Conservation (phyloP, 2,888 invertebrate species). For the Neria commutata region DNA sequence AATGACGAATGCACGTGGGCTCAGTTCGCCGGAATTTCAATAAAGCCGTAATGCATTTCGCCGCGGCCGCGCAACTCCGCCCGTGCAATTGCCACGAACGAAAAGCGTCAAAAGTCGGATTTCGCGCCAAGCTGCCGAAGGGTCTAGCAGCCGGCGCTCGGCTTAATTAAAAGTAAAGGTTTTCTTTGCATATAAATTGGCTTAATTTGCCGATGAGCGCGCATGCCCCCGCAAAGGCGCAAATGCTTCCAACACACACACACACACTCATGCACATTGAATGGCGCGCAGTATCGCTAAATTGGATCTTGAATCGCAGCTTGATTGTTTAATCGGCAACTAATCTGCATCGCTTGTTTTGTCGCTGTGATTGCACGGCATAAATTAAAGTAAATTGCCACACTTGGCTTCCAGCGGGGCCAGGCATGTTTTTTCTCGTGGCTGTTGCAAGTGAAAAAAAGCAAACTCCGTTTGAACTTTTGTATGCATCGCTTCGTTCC, state of each 20-base stretch:
- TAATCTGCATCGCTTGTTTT: slow-evolving; percentile 39
- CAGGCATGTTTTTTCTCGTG: neutral
- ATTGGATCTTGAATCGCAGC: slow-evolving; percentile 40
- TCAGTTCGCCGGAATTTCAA: slow-evolving; percentile 12
- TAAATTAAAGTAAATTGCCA: slow-evolving; percentile 42
- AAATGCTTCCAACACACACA: neutral
- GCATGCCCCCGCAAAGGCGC: neutral
- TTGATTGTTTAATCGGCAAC: slow-evolving; percentile 42
- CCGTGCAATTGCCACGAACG: neutral
- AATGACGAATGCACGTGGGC: slow-evolving; percentile 7
- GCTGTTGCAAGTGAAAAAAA: too few species aligned
- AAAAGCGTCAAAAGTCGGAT: neutral
- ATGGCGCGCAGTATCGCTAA: slow-evolving; percentile 32
- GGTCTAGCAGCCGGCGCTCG: neutral
- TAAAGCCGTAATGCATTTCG: slow-evolving; percentile 16
- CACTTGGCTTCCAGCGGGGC: slow-evolving; percentile 18
- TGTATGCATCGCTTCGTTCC: neutral
- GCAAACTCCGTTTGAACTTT: neutral
- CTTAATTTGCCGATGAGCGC: slow-evolving; percentile 19
- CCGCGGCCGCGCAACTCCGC: too few species aligned
- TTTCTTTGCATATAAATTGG: slow-evolving; percentile 24
- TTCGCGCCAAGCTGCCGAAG: neutral
- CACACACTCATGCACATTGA: neutral
- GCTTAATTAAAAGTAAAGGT: slow-evolving; percentile 9
- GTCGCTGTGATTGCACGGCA: slow-evolving; percentile 35